phyloP scores from a whole-genome alignment of 2,113 vertebrate species.

The Phaethon lepturus region DNA sequence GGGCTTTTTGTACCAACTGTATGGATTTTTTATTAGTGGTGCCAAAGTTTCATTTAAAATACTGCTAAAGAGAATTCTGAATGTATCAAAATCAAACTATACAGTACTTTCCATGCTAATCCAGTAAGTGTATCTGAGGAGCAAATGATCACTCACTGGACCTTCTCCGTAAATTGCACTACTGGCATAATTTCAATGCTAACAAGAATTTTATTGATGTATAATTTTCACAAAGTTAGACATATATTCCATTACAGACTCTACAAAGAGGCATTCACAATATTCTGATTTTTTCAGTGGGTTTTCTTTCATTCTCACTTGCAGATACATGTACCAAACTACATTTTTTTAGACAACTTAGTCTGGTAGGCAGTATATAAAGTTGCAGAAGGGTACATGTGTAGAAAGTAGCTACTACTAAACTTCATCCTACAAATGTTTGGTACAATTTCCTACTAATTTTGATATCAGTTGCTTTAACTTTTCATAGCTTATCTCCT shows the following conservation, averaged over 20 bases:
- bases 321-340: neutral
- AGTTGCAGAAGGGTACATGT: neutral
- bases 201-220: conserved; percentile 38
- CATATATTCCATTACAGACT: neutral
- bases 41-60: conserved; percentile 31
- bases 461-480: neutral
- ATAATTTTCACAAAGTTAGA: conserved; percentile 13
- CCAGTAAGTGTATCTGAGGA: conserved; percentile 12
- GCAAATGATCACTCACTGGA: conserved; percentile 33
- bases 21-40: neutral
- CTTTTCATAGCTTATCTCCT: neutral
- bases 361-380: neutral
- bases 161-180: neutral
- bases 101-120: conserved; percentile 4
- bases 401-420: neutral
- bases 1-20: neutral
- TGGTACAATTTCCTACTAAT: neutral
- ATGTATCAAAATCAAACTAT: neutral
- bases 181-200: conserved; percentile 9
- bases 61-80: neutral
- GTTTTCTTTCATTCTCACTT: neutral
- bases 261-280: neutral
- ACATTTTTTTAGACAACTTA: neutral
- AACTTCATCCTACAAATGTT: neutral
- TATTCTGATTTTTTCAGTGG: neutral